Percentiles rank a stretch among this genome's conserved stretches.
Evolutionary conservation across 2,888 invertebrate genomes (phyloP).

Genomic region (Meganola albula): DNA sequence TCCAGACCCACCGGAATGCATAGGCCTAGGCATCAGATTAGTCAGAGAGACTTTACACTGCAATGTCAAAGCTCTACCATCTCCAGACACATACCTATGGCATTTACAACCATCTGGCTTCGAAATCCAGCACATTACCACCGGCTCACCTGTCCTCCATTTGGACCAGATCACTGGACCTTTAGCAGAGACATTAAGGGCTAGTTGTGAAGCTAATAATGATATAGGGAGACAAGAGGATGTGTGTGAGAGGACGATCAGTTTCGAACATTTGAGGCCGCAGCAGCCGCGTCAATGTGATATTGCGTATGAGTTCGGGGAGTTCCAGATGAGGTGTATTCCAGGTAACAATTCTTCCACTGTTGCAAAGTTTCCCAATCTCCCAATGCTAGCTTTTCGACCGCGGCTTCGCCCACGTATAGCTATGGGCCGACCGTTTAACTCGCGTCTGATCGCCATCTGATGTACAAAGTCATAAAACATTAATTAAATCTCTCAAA

Average conservation of each 20-base stretch:
- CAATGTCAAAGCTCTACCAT: constrained; percentile 53
- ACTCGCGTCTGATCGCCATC: too few species aligned
- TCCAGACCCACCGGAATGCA: constrained; percentile 66
- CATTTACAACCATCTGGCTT: constrained; percentile 55
- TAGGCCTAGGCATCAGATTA: constrained; percentile 50
- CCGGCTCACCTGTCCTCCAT: constrained; percentile 55
- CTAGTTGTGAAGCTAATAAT: constrained; percentile 62
- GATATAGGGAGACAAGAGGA: constrained; percentile 61
- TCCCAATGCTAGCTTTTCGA: too few species aligned
- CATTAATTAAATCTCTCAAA: too few species aligned
- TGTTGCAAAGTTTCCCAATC: too few species aligned
- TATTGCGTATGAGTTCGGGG: constrained; percentile 58
- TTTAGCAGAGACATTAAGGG: constrained; percentile 47
- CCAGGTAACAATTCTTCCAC: constrained; percentile 61
- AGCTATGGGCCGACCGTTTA: too few species aligned
- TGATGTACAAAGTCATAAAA: too few species aligned
- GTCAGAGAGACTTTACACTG: constrained; percentile 59
- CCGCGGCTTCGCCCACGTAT: too few species aligned
- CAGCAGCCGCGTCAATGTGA: constrained; percentile 63
- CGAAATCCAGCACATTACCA: constrained; percentile 59
- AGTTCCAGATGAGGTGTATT: constrained; percentile 67
- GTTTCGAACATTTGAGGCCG: constrained; percentile 59
- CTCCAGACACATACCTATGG: constrained; percentile 66
- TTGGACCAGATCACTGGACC: constrained; percentile 61
- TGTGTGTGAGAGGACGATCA: constrained; percentile 51